Conservation (phyloP, 2,797 vertebrate species). For the Gymnocypris eckloni region DNA sequence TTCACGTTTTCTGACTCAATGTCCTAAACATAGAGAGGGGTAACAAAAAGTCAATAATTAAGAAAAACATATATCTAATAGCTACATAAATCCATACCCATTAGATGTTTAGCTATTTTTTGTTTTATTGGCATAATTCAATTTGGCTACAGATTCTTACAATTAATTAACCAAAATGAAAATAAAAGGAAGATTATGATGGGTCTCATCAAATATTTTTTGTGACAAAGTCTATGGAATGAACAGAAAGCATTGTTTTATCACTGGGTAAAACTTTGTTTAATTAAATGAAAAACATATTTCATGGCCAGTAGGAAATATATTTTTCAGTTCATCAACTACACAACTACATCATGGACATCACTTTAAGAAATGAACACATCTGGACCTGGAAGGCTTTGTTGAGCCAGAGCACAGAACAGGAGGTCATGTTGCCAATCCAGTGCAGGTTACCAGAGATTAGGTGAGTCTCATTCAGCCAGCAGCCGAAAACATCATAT, state of each 20-base stretch:
- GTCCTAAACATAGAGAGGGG: slow-evolving; percentile 75
- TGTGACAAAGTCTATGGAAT: neutral
- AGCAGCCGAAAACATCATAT: slow-evolving; percentile 97
- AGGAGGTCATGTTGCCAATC: slow-evolving; percentile 95
- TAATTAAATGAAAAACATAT: neutral
- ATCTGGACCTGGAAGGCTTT: slow-evolving; percentile 93
- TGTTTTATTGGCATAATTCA: neutral
- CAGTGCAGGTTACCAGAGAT: slow-evolving; percentile 97
- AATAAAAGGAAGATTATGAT: neutral
- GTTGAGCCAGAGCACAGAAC: slow-evolving; percentile 98
- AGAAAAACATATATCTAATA: neutral
- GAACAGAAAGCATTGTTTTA: neutral
- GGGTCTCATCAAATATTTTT: neutral
- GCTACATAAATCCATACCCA: neutral
- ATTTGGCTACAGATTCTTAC: neutral
- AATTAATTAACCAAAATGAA: neutral
- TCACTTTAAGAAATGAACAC: neutral
- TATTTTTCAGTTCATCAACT: neutral
- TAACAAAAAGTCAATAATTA: neutral
- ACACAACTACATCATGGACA: neutral
- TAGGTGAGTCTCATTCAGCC: slow-evolving; percentile 95
- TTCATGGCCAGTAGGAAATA: neutral
- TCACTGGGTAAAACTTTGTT: neutral
- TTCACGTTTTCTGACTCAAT: slow-evolving; percentile 96
- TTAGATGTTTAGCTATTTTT: neutral